These are phyloP conservation scores for Sminthurinus signatus DNA, from an alignment of 1,140 invertebrate species.

Conservation along the genomic window DNA sequence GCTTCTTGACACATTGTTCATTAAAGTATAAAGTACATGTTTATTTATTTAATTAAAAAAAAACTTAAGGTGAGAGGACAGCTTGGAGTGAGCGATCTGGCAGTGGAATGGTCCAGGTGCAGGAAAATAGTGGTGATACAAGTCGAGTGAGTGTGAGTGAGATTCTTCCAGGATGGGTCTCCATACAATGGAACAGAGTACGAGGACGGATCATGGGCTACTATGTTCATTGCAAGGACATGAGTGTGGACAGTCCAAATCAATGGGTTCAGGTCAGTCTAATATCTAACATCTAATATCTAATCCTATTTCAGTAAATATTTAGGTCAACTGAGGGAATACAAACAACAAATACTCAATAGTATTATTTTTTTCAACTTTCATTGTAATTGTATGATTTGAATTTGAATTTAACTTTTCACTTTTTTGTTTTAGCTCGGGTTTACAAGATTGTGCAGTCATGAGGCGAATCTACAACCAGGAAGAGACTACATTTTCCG, in stretches of 20 bases:
- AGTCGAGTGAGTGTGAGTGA: neutral
- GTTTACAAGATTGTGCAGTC: slow-evolving; percentile 10
- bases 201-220: slow-evolving; percentile 9
- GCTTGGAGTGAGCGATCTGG: neutral
- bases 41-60: no score
- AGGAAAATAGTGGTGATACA: neutral
- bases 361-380: neutral
- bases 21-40: no score
- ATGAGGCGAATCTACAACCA: slow-evolving; percentile 9
- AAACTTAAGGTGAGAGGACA: no score
- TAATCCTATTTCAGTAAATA: neutral
- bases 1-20: no score
- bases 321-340: neutral
- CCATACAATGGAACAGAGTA: neutral
- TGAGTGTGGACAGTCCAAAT: neutral
- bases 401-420: no score
- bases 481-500: slow-evolving; percentile 11
- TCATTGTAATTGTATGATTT: no score
- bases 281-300: neutral
- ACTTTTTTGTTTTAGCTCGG: neutral
- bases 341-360: neutral
- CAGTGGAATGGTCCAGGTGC: slow-evolving; percentile 3
- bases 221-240: slow-evolving; percentile 8
- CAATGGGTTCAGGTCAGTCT: slow-evolving; percentile 8
- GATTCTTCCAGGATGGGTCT: slow-evolving; percentile 14